Evolutionary conservation across 2,888 invertebrate genomes (phyloP).

Genomic region (Sceliomorpha sp.): DNA sequence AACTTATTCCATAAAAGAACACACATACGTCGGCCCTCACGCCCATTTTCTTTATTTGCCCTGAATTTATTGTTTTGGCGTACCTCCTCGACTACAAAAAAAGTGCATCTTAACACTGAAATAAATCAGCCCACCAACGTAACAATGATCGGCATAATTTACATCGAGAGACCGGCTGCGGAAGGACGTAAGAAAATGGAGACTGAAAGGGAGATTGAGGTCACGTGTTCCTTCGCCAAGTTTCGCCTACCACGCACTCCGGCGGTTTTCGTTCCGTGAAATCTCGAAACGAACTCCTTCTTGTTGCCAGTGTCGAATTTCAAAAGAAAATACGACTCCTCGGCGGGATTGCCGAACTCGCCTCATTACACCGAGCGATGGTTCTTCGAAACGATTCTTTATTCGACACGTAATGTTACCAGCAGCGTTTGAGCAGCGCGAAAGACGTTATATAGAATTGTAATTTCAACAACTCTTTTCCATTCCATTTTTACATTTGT

Average conservation of each 20-base stretch:
- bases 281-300: conserved; percentile 1
- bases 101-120: conserved; percentile 37
- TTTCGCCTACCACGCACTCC: conserved; percentile 16
- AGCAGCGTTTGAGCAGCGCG: too few species aligned
- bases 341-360: background rate
- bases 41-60: too few species aligned
- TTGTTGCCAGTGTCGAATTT: background rate
- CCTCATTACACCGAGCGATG: too few species aligned
- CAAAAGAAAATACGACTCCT: background rate
- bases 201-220: conserved; percentile 46
- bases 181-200: conserved; percentile 48
- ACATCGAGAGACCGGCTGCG: conserved; percentile 27
- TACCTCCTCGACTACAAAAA: conserved; percentile 33
- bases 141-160: conserved; percentile 45
- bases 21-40: too few species aligned
- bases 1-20: too few species aligned
- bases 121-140: conserved; percentile 35
- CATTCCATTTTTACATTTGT: too few species aligned
- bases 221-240: conserved; percentile 47
- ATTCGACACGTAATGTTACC: background rate
- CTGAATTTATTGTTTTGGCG: conserved; percentile 2
- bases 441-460: too few species aligned
- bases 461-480: too few species aligned
- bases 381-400: too few species aligned
- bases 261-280: conserved; percentile 36